These are phyloP conservation scores for Cepphus grylle DNA, from an alignment of 2,113 vertebrate species.

Conservation along the genomic window DNA sequence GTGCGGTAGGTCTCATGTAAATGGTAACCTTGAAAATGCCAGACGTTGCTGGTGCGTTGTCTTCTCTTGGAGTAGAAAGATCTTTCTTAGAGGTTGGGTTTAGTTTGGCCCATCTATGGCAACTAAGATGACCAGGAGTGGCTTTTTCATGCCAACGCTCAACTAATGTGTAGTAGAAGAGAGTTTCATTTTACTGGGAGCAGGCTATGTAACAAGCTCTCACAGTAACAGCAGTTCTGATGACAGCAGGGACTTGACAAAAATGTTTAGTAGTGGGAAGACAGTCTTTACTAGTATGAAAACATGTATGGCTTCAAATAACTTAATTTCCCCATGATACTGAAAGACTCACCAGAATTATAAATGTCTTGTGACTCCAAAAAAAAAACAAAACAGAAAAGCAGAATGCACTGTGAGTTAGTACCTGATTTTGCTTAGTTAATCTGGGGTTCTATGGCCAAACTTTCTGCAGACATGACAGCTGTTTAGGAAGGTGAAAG, in stretches of 20 bases:
- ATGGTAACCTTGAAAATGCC: neutral
- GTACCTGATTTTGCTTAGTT: neutral
- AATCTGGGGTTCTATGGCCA: neutral
- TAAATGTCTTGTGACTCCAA: neutral
- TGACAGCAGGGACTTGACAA: neutral
- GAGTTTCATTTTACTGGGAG: neutral
- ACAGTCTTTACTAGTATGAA: neutral
- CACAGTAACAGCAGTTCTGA: neutral
- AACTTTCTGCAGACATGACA: neutral
- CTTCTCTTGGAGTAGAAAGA: neutral
- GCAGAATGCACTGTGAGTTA: neutral
- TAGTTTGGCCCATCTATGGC: neutral
- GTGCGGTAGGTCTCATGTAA: neutral
- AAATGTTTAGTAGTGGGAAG: neutral
- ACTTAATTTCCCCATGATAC: neutral
- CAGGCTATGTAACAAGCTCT: neutral
- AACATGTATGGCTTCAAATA: neutral
- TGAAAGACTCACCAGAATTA: neutral
- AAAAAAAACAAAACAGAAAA: neutral
- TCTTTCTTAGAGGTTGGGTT: neutral
- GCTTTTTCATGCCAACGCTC: neutral
- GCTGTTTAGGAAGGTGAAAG: neutral
- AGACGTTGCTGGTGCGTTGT: rapidly evolving
- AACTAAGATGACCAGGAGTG: neutral
- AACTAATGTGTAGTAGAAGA: neutral